Evolutionary conservation across 2,888 invertebrate species (phyloP).

Genomic region (Apamea sordens): DNA sequence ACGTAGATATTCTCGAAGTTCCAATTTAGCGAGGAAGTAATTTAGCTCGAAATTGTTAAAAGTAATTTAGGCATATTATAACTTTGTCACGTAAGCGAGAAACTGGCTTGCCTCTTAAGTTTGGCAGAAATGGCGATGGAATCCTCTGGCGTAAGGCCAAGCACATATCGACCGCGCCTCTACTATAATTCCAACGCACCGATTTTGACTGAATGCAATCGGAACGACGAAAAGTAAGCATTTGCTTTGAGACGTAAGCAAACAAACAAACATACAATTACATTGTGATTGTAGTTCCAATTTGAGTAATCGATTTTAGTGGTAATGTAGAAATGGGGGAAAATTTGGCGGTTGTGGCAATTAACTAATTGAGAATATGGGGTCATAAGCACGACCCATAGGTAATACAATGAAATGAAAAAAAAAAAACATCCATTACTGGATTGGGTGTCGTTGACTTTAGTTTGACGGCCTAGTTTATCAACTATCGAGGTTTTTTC

Average conservation of each 20-base stretch:
- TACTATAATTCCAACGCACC: constrained; percentile 69
- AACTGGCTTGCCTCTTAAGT: constrained; percentile 66
- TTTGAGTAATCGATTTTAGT: constrained; percentile 22
- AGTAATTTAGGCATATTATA: constrained; percentile 63
- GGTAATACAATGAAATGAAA: constrained; percentile 4
- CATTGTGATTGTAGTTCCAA: constrained; percentile 22
- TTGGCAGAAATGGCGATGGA: constrained; percentile 58
- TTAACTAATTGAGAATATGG: constrained; percentile 26
- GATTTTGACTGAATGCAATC: constrained; percentile 67
- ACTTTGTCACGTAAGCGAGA: constrained; percentile 61
- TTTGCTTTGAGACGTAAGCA: constrained; percentile 38
- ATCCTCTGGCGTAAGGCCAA: constrained; percentile 78
- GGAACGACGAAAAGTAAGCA: constrained; percentile 29
- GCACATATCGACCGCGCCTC: constrained; percentile 77
- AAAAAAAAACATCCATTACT: constrained; percentile 35
- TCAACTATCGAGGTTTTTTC: neutral
- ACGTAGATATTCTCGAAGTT: constrained; percentile 2
- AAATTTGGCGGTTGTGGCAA: constrained; percentile 14
- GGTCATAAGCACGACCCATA: constrained; percentile 10
- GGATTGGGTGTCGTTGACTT: neutral
- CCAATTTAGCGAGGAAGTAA: constrained; percentile 28
- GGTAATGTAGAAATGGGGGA: constrained; percentile 3
- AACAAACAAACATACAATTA: constrained; percentile 28
- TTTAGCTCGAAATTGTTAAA: constrained; percentile 49
- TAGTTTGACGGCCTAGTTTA: constrained; percentile 8